Percentiles rank a stretch among this genome's conserved stretches.
Evolutionary conservation across 2,888 invertebrate species (phyloP).

Genomic region (Slavum lentiscoides): DNA sequence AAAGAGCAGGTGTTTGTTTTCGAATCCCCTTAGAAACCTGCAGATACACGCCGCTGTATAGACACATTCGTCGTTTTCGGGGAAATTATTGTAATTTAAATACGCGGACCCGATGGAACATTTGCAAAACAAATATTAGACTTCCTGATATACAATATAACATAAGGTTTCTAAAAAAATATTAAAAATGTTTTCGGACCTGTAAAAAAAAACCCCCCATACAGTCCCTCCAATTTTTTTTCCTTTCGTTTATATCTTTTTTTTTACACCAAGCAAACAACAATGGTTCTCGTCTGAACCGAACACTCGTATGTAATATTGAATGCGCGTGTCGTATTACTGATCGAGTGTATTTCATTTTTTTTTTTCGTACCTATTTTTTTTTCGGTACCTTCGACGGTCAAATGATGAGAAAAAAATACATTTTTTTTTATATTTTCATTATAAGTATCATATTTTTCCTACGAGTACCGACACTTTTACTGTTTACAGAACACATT

Average conservation of each 20-base stretch:
- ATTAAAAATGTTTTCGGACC: background rate
- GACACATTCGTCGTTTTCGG: no score
- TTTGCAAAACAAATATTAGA: slow-evolving; percentile 23
- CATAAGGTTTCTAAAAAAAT: background rate
- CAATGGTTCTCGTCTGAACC: slow-evolving; percentile 14
- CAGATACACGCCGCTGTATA: background rate
- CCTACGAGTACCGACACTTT: background rate
- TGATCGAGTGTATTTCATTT: slow-evolving; percentile 17
- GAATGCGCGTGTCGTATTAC: slow-evolving; percentile 20
- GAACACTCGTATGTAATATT: background rate
- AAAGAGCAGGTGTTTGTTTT: slow-evolving; percentile 26
- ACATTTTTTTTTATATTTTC: slow-evolving; percentile 5
- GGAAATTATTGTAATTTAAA: slow-evolving; percentile 10
- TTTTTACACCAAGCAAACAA: slow-evolving; percentile 28
- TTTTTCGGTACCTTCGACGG: background rate
- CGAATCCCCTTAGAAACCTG: slow-evolving; percentile 2
- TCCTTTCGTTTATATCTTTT: slow-evolving; percentile 26
- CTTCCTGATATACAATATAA: slow-evolving; percentile 25
- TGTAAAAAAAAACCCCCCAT: slow-evolving; percentile 8
- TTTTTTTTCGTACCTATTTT: slow-evolving; percentile 4
- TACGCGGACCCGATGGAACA: background rate
- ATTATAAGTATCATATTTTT: slow-evolving; percentile 15
- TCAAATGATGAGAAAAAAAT: slow-evolving; percentile 35
- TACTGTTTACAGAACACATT: slow-evolving; percentile 16
- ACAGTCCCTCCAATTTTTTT: background rate